Conservation (phyloP, 2,113 vertebrate species). For the Antechinus flavipes region DNA sequence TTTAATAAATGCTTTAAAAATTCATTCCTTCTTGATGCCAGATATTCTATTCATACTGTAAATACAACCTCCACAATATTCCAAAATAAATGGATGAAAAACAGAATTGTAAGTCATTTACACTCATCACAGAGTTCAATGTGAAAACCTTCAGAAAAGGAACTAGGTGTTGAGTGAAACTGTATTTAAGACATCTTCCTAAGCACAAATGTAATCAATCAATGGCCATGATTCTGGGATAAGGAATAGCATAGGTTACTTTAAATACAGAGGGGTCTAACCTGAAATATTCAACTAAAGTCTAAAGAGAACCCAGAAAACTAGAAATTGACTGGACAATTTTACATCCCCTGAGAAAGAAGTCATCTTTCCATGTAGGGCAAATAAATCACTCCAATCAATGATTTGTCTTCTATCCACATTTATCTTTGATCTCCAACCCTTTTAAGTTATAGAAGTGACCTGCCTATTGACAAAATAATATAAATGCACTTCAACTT, state of each 20-base stretch:
- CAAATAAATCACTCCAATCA: constrained; percentile 64
- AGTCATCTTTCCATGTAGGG: constrained; percentile 27
- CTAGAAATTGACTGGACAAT: background rate
- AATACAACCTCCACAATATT: background rate
- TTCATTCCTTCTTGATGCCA: no score
- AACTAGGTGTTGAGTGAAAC: background rate
- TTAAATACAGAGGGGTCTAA: background rate
- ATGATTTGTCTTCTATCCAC: constrained; percentile 8
- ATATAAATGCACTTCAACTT: constrained; percentile 86
- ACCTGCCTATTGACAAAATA: constrained; percentile 89
- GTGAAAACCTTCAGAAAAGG: background rate
- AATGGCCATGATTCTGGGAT: background rate
- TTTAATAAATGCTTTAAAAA: background rate
- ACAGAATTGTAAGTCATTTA: background rate
- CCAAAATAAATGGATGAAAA: background rate
- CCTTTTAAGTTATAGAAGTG: constrained; percentile 88
- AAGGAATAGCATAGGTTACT: background rate
- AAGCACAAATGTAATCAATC: background rate
- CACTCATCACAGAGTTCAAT: background rate
- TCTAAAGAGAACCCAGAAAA: background rate
- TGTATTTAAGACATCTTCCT: background rate
- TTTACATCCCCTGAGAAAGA: background rate
- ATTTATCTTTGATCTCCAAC: constrained; percentile 79
- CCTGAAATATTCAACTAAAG: background rate
- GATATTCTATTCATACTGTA: background rate